Evolutionary conservation across 2,113 vertebrate species (phyloP).

Genomic region (Campylorhamphus procurvoides): DNA sequence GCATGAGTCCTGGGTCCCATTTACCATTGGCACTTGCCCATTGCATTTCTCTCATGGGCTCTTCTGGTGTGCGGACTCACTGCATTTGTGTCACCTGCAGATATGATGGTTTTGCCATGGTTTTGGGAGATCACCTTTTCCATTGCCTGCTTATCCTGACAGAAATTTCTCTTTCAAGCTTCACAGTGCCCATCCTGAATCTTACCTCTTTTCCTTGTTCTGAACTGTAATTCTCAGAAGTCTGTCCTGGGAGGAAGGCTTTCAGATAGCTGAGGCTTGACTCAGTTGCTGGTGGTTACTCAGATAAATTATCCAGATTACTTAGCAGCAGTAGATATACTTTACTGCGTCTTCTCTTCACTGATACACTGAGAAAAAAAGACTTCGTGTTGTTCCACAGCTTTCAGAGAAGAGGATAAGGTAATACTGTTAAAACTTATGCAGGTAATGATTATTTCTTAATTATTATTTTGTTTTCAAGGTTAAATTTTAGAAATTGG

Average conservation of each 20-base stretch:
- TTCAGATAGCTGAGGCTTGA: background rate
- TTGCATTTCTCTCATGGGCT: background rate
- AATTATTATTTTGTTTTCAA: background rate
- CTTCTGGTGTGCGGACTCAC: background rate
- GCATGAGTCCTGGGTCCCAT: background rate
- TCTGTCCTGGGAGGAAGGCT: background rate
- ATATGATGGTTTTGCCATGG: background rate
- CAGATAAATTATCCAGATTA: background rate
- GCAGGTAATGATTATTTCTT: background rate
- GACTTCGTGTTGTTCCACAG: background rate
- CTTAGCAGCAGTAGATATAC: background rate
- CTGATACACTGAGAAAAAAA: background rate
- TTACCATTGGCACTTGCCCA: background rate
- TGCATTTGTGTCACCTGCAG: background rate
- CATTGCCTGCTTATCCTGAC: background rate
- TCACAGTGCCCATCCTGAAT: background rate
- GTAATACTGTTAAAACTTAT: background rate
- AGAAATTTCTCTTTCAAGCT: background rate
- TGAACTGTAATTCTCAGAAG: background rate
- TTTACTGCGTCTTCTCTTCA: background rate
- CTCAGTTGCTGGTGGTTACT: background rate
- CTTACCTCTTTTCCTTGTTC: background rate
- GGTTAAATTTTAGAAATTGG: background rate
- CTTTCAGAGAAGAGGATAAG: background rate
- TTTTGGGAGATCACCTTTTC: background rate